Evolutionary conservation across 37 sponge, comb jelly and placozoan genomes (phyloP).

Genomic region (Halisarca cf. caerulea): DNA sequence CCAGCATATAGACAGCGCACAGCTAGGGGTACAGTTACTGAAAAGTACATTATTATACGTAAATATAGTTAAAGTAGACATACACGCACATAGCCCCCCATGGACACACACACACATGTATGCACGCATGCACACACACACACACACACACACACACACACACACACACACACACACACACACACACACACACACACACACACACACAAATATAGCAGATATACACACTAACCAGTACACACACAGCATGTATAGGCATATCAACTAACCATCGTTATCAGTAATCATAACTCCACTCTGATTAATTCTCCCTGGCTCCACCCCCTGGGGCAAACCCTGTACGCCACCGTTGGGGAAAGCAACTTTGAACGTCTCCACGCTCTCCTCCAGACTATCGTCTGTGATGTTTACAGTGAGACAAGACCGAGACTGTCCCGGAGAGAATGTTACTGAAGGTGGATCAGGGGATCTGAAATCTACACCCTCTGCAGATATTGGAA

Average conservation of each 20-base stretch:
- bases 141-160: background rate
- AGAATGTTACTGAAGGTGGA: constrained; percentile 2
- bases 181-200: background rate
- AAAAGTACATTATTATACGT: too few species aligned
- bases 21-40: background rate
- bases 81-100: too few species aligned
- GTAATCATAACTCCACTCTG: constrained; percentile 27
- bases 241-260: background rate
- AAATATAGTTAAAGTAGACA: too few species aligned
- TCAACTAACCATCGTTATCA: constrained; percentile 7
- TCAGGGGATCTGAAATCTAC: constrained; percentile 25
- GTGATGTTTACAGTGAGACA: constrained; percentile 35
- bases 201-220: background rate
- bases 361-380: constrained; percentile 38
- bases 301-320: background rate
- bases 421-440: background rate
- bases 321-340: background rate
- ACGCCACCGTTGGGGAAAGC: background rate
- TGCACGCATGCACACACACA: background rate
- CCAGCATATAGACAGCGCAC: background rate
- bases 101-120: background rate
- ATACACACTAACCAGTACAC: background rate
- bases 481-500: background rate
- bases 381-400: constrained; percentile 36
- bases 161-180: background rate